Base-by-base conservation (phyloP, 2,888 invertebrate species). In the Coelogynopora nodosa region DNA sequence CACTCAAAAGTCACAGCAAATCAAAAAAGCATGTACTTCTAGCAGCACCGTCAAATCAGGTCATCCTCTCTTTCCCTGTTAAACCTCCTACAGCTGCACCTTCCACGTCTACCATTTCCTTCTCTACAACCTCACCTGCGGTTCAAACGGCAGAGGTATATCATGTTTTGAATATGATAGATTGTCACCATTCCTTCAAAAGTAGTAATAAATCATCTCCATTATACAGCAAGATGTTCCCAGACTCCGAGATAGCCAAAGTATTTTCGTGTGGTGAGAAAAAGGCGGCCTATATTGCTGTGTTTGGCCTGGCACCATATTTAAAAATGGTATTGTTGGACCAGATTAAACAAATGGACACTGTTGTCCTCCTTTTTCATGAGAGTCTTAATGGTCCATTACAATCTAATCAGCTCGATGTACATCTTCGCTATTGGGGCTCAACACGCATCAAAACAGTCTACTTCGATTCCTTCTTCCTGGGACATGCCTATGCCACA, bases 401-500 rank as follows among this genome's bases (percentile, higher is more conserved):
- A 74, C 74, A 74, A 74, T 74, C 74, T 74, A 74, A 74, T 74
- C 74, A 74, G 23, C 74, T 74, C 74, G 18, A 74, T 74, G 74
- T 74, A 23, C 27, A 74, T 74, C 74, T 74, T 74, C 74, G 74
- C 23, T 74, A 74, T 74, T 49, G 5, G 49, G 74, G 74, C 18
- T 26, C 74, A 74, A 74, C 74, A 74, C 18, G 27, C 74, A 74
- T 26, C 74, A 74, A 74, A 74, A 74, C 74, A 74, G 74, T 74
- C 74, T 74, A 74, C 74, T 74, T 74, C 74, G 27, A 74, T 74
- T 74, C 74, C 74, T 74, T n/a, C 74, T 74, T 74, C 74, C 18
- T 74, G 74, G 74, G 27, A 74, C 74, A 74, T 74, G 74, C 74
- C 74, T 74, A 74, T 74, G 74, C 74, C 74, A 74, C 27, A 74